Percentiles rank a stretch among this genome's conserved stretches.
Evolutionary conservation across 1,140 invertebrate genomes (phyloP).

Genomic region (Neodiprion fabricii): DNA sequence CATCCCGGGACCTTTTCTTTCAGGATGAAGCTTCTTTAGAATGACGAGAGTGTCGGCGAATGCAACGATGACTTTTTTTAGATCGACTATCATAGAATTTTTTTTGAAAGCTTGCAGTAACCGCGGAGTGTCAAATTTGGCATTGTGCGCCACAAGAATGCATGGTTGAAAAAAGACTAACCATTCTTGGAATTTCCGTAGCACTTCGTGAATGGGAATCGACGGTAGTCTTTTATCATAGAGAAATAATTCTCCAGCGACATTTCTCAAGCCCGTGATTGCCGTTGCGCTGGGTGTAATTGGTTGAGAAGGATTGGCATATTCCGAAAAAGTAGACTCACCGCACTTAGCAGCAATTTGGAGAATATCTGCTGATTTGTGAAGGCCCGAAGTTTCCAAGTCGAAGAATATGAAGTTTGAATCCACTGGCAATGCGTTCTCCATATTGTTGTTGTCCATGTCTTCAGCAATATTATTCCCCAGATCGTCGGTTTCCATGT

Average conservation of each 20-base stretch:
- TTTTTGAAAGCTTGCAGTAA: constrained; percentile 16
- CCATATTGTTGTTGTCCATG: not conserved
- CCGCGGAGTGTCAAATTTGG: constrained; percentile 14
- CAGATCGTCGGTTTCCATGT: constrained; percentile 13
- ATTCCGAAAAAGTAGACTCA: not conserved
- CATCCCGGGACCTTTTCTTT: constrained; percentile 19
- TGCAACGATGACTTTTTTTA: constrained; percentile 15
- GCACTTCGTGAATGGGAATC: constrained; percentile 6
- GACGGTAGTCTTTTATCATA: not conserved
- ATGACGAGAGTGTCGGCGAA: constrained; percentile 18
- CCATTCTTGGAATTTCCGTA: constrained; percentile 18
- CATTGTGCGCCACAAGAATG: constrained; percentile 23
- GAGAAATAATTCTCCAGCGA: constrained; percentile 7
- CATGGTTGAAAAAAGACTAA: constrained; percentile 12
- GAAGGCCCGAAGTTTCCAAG: not conserved
- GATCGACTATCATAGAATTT: constrained; percentile 17
- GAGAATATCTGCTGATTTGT: not conserved
- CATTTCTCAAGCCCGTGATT: not conserved
- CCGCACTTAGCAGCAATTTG: not conserved
- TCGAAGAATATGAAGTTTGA: not conserved
- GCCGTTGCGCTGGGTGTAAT: not conserved
- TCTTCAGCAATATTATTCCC: constrained; percentile 47
- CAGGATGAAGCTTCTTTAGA: constrained; percentile 18
- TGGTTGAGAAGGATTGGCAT: not conserved
- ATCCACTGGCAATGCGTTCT: constrained; percentile 10